Evolutionary conservation across 2,888 invertebrate species (phyloP).

Genomic region (Adineta ricciae): DNA sequence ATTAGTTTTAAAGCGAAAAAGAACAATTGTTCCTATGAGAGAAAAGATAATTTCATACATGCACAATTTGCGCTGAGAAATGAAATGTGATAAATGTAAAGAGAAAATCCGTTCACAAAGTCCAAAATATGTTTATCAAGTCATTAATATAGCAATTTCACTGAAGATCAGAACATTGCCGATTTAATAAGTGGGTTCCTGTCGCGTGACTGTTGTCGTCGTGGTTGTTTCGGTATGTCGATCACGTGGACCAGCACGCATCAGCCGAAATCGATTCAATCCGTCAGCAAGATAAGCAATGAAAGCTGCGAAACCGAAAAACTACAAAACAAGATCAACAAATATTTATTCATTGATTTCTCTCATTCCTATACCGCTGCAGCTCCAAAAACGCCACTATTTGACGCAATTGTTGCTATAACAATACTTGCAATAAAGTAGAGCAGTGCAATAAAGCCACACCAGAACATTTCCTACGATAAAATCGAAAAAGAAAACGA

Average conservation of each 20-base stretch:
- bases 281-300: background rate
- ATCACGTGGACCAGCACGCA: background rate
- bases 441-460: background rate
- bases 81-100: no score
- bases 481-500: no score
- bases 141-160: background rate
- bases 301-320: slow-evolving; percentile 7
- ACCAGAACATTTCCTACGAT: background rate
- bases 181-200: background rate
- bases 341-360: background rate
- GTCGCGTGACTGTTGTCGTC: background rate
- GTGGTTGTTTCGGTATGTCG: background rate
- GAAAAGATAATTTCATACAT: no score
- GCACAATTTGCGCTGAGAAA: no score
- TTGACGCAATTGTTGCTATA: background rate
- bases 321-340: background rate
- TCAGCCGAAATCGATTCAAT: background rate
- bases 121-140: background rate
- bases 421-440: slow-evolving; percentile 5
- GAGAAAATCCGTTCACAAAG: no score
- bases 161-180: background rate
- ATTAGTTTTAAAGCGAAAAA: no score
- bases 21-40: no score
- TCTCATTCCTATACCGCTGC: background rate
- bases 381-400: background rate